Conservation (phyloP, 2,888 invertebrate genomes). For the Harmothoe impar region DNA sequence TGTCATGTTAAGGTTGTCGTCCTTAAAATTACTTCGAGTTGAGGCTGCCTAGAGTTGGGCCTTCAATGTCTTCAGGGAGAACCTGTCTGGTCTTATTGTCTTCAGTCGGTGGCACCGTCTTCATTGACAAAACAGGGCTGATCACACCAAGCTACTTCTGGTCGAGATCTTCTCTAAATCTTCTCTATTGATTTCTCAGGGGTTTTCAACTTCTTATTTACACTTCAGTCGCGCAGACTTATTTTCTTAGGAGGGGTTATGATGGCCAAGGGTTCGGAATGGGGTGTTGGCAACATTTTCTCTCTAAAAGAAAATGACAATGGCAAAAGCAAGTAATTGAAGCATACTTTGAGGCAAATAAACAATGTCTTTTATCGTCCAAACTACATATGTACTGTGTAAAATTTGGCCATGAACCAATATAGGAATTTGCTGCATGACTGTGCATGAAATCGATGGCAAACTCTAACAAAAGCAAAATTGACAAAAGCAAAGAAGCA, state of each 20-base stretch:
- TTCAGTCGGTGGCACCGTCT: background rate
- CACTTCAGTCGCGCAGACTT: background rate
- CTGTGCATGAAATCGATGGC: background rate
- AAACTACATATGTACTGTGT: constrained; percentile 1
- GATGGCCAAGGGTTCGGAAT: background rate
- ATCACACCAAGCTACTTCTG: background rate
- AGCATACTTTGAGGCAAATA: background rate
- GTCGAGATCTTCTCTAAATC: constrained; percentile 24
- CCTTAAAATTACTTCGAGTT: background rate
- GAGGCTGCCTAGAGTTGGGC: background rate
- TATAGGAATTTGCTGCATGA: background rate
- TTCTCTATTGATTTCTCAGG: constrained; percentile 27
- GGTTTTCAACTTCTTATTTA: constrained; percentile 45
- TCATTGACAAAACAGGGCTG: background rate
- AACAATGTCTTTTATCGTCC: background rate
- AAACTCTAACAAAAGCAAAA: background rate
- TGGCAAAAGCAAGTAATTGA: constrained; percentile 26
- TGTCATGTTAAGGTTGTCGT: background rate
- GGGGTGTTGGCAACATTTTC: constrained; percentile 1
- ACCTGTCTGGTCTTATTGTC: background rate
- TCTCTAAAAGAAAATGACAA: constrained; percentile 19
- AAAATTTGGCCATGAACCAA: background rate
- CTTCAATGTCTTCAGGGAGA: background rate
- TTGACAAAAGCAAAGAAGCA: background rate
- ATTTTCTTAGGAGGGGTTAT: constrained; percentile 4